phyloP scores from a whole-genome alignment of 2,797 vertebrate species.

The Myotis pilosus region DNA sequence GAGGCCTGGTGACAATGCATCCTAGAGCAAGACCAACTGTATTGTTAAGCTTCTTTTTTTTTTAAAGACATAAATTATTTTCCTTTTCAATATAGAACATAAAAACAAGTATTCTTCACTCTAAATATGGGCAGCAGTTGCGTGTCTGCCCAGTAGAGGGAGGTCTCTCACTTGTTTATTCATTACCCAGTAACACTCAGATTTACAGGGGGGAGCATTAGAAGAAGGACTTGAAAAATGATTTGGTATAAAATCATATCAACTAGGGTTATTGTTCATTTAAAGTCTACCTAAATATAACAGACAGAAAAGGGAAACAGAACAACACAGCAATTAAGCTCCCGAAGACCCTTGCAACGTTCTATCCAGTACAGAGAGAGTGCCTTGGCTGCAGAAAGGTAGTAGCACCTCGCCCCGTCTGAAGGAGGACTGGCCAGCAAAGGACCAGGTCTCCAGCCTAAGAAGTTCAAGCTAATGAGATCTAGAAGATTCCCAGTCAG shows the following conservation, averaged over 20 bases:
- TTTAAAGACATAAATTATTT: not conserved
- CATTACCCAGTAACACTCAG: not conserved
- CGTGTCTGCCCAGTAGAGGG: constrained; percentile 62
- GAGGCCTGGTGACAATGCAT: not conserved
- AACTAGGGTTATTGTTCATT: not conserved
- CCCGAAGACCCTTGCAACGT: not conserved
- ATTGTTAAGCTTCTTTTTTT: not conserved
- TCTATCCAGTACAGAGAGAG: not conserved
- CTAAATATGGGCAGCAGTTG: not conserved
- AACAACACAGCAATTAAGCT: not conserved
- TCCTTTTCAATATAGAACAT: not conserved
- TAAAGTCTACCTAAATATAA: not conserved
- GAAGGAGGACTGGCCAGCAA: not conserved
- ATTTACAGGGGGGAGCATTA: not conserved
- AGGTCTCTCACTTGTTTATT: constrained; percentile 45
- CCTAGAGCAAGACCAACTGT: not conserved
- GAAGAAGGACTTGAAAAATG: not conserved
- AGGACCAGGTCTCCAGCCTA: not conserved
- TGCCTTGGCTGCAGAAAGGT: not conserved
- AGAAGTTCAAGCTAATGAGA: not conserved
- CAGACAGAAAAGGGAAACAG: not conserved
- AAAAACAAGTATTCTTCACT: not conserved
- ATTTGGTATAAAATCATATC: not conserved
- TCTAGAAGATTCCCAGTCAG: not conserved
- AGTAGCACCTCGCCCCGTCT: not conserved